Conservation (phyloP, 2,797 vertebrate species). For the Alauda arvensis region DNA sequence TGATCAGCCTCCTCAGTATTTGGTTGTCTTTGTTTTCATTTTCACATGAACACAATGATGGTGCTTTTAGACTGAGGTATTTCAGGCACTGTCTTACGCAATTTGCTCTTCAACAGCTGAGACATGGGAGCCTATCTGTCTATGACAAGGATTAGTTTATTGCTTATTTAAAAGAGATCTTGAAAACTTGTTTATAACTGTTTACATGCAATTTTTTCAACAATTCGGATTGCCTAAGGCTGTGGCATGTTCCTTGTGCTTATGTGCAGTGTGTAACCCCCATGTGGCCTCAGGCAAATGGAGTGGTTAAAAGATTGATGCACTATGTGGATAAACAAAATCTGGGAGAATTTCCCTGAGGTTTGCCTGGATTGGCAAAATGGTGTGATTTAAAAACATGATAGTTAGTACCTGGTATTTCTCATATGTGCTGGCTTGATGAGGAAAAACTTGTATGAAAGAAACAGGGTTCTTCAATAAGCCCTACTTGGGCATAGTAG, state of each 20-base stretch:
- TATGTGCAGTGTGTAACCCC: constrained; percentile 36
- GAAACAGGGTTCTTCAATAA: background rate
- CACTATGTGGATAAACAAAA: constrained; percentile 50
- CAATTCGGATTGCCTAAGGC: constrained; percentile 61
- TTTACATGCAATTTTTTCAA: constrained; percentile 63
- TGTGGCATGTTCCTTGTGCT: constrained; percentile 14
- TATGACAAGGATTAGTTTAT: constrained; percentile 68
- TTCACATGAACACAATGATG: constrained; percentile 60
- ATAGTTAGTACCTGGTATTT: constrained; percentile 28
- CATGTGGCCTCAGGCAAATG: constrained; percentile 56
- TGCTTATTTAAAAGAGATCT: constrained; percentile 64
- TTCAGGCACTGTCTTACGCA: constrained; percentile 60
- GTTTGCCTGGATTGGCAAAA: constrained; percentile 42
- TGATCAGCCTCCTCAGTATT: constrained; percentile 34
- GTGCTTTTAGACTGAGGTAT: constrained; percentile 53
- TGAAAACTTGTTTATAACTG: constrained; percentile 66
- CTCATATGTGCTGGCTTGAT: background rate
- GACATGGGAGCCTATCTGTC: constrained; percentile 64
- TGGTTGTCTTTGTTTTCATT: constrained; percentile 58
- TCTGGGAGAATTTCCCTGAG: constrained; percentile 50
- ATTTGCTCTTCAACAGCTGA: constrained; percentile 55
- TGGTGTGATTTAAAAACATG: constrained; percentile 34
- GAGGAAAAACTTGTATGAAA: background rate
- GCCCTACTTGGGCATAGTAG: accelerated
- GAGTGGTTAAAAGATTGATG: constrained; percentile 61